Base-by-base conservation (phyloP, 2,797 vertebrate genomes). In the Uromys caudimaculatus region DNA sequence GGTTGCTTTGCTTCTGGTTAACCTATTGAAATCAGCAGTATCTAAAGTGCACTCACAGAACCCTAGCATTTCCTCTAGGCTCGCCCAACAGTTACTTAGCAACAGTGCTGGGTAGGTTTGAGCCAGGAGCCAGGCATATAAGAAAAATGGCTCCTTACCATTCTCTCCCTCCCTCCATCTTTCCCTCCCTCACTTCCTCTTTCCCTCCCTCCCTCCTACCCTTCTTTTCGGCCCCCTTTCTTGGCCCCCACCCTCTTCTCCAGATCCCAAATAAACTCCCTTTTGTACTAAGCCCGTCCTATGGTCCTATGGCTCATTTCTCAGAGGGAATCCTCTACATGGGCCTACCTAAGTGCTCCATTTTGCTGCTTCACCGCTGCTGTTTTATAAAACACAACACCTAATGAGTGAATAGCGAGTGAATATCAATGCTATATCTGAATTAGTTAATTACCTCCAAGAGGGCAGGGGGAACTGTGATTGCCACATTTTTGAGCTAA, bases 401-500 rank as follows among this genome's bases (percentile, higher is more conserved):
- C 62, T 64, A 64, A 14, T 12, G 12, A 32, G 62, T 32, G 62
- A 32, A 32, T 71, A 71, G 21, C 58, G 79, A 77, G n/a, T 81
- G 47, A 85, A 91, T 95, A 93, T 95, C 58, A 75, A 73, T 81
- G 75, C 10, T 84, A 4, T 84, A 44, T 82, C 41, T 93, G 85
- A 97, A 93, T 78, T 90, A 82, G 73, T 75, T 89, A 95, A 96
- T 95, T 94, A 90, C 47, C 10, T 16, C 84, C n/a, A 90, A 67
- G 88, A 93, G 92, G 41, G 19, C 4, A 32, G 95, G 62, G 35
- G 14, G 35, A 17, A 88, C 44, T 77, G 50, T 94, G 50, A 95
- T 82, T 92, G 95, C 90, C 81, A 82, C 79, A 93, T 94, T 94
- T 92, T 95, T 60, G 92, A 78, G 44, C 47, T 79, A 84, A 96